Evolutionary conservation across 2,113 vertebrate genomes (phyloP).

Genomic region (Neolamprologus fasciatus): DNA sequence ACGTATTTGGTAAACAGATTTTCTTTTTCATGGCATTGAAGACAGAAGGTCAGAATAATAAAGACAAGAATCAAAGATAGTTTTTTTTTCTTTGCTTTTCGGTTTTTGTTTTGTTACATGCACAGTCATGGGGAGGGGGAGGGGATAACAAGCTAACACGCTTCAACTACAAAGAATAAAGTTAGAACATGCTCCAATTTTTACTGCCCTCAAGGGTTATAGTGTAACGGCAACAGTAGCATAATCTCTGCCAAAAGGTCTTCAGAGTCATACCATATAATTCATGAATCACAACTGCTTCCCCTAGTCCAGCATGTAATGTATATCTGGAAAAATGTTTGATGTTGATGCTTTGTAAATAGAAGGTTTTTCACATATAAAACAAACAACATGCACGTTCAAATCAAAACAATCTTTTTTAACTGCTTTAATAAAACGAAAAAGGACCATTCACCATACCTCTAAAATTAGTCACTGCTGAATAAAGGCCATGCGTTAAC

Average conservation of each 20-base stretch:
- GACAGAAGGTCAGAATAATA: neutral
- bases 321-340: neutral
- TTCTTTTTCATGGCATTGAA: neutral
- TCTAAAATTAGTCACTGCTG: neutral
- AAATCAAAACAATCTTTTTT: neutral
- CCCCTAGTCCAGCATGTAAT: neutral
- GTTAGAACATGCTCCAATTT: neutral
- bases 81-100: neutral
- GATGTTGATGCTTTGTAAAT: neutral
- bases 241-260: neutral
- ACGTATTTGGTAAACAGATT: neutral
- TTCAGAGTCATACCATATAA: neutral
- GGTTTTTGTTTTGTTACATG: neutral
- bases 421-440: neutral
- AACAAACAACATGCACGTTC: neutral
- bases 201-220: neutral
- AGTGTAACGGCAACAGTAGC: neutral
- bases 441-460: neutral
- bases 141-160: neutral
- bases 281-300: neutral
- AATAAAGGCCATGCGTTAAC: neutral
- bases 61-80: neutral
- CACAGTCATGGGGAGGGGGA: neutral
- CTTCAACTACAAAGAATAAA: neutral
- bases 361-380: neutral